phyloP scores from a whole-genome alignment of 2,113 vertebrate genomes.

The Xenopus borealis region DNA sequence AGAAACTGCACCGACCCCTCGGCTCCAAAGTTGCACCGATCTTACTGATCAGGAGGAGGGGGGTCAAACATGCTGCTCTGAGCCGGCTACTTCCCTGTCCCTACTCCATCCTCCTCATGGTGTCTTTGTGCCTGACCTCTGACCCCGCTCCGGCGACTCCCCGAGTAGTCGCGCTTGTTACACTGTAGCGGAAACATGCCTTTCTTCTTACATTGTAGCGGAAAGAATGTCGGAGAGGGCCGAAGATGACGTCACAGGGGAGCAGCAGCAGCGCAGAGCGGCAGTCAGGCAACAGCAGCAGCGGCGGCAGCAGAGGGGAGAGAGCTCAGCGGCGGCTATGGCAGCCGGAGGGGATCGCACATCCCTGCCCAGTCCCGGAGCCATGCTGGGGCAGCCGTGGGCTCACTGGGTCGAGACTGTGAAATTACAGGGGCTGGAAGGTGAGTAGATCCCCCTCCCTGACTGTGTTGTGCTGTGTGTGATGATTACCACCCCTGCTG shows the following conservation, averaged over 20 bases:
- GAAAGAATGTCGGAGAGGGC: constrained; percentile 99
- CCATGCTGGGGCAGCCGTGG: constrained; percentile 94
- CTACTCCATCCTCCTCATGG: constrained; percentile 48
- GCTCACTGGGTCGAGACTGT: constrained; percentile 89
- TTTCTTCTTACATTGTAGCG: constrained; percentile 90
- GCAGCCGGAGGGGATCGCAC: constrained; percentile 92
- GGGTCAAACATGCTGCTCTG: neutral
- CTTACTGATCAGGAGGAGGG: neutral
- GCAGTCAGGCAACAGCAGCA: constrained; percentile 77
- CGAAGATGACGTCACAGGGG: constrained; percentile 95
- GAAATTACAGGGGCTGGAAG: constrained; percentile 90
- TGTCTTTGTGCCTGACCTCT: constrained; percentile 52
- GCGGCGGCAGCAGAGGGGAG: constrained; percentile 70
- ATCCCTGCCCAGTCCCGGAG: constrained; percentile 91
- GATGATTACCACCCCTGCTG: too few species aligned
- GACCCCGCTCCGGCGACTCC: neutral
- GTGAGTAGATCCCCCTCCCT: constrained; percentile 66
- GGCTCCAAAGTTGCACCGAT: neutral
- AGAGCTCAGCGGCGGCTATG: constrained; percentile 51
- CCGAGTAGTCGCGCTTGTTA: constrained; percentile 41
- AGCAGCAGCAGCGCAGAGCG: constrained; percentile 91
- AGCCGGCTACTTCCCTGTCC: neutral
- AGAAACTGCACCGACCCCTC: constrained; percentile 1
- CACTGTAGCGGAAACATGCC: neutral
- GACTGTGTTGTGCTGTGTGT: too few species aligned